Evolutionary conservation across 2,113 vertebrate genomes (phyloP).

Genomic region (Vulpes lagopus): DNA sequence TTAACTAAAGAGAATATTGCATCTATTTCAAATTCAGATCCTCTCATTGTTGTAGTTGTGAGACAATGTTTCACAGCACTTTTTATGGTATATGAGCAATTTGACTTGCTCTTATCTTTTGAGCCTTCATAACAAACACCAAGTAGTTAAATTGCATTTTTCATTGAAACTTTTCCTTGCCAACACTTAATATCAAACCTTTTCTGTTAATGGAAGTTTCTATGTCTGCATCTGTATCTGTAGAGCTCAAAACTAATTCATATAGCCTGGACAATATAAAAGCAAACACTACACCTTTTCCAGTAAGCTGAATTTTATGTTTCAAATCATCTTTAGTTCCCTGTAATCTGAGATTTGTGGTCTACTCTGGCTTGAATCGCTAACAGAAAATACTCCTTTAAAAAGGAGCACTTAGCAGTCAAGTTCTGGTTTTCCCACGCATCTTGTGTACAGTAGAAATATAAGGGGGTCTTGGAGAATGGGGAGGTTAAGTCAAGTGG

Average conservation of each 20-base stretch:
- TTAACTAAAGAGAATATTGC: slow-evolving; percentile 26
- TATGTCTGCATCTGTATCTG: not conserved
- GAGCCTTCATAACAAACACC: not conserved
- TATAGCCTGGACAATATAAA: not conserved
- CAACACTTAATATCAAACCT: not conserved
- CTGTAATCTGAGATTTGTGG: not conserved
- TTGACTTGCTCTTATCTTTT: slow-evolving; percentile 2
- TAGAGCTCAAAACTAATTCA: not conserved
- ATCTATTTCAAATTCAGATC: slow-evolving; percentile 40
- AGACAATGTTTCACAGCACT: not conserved
- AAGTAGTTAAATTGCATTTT: slow-evolving; percentile 29
- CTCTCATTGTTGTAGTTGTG: not conserved
- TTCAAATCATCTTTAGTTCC: not conserved
- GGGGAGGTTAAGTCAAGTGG: slow-evolving; percentile 11
- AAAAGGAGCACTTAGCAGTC: not conserved
- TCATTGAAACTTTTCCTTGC: not conserved
- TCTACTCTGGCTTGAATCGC: not conserved
- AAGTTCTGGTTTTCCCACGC: not conserved
- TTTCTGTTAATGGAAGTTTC: not conserved
- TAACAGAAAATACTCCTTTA: slow-evolving; percentile 14
- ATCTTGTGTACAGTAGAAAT: not conserved
- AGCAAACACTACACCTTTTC: not conserved
- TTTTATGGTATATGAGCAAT: not conserved
- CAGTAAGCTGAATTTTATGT: slow-evolving; percentile 29
- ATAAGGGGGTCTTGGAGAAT: not conserved